Evolutionary conservation across 2,797 vertebrate species (phyloP), one percentile per base, ranked within the genome.

Genomic region (Momotus momota): DNA sequence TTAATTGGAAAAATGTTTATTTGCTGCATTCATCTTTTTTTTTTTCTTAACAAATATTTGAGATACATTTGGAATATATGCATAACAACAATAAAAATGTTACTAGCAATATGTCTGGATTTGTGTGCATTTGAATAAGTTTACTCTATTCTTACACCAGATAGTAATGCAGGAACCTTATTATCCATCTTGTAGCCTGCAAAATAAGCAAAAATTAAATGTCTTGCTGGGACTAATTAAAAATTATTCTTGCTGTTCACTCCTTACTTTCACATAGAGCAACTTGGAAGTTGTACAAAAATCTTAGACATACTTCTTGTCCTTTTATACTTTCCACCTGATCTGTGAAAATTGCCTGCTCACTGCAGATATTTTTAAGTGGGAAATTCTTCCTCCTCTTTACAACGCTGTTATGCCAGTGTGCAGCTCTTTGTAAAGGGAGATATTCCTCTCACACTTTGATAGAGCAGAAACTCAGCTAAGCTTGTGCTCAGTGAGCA

Each of bases 201-300:
- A 90, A 96, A 95, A 92, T 91, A 94, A 95, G 92, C 69, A 94
- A 84, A 80, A 94, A 97, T 96, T 94, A 77, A 89, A 75, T 25
- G 74, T 86, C 92, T 96, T 61, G 1, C 18, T 96, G 93, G 84
- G 97, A 90, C 71, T 94, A 95, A 93, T 97, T 97, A 97, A 95
- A 96, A 91, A 71, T n/a, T 4, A 69, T 74, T 86, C 58, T 90
- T 93, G 79, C 38, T 93, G 31, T 93, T 95, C 89, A 43, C 77
- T 95, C 35, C 77, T 31, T 69, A 64, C 61, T 90, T 97, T 79
- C 65, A 66, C 73, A 40, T 19, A 58, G n/a, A 64, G 41, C 51
- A 77, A 61, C 67, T 73, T 92, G 51, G 86, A 91, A 95, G 35
- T 25, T 86, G 66, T 64, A 46, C 69, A 73, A 78, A 72, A 85